These are phyloP conservation scores for Eurosta solidaginis DNA, from an alignment of 1,140 invertebrate species.

Conservation along the genomic window DNA sequence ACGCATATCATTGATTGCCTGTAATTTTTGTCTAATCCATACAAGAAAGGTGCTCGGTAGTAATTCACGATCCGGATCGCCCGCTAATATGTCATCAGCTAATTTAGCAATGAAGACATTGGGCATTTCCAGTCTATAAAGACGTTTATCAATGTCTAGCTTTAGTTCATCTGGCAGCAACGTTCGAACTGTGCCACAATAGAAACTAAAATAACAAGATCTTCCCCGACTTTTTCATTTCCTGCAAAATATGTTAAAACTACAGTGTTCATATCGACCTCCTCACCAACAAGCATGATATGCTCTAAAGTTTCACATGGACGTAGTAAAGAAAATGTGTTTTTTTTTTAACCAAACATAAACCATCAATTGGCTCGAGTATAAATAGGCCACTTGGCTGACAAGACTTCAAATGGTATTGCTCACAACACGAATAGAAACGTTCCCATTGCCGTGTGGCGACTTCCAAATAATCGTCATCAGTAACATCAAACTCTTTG, in stretches of 20 bases:
- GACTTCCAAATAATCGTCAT: constrained; percentile 78
- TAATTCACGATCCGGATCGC: constrained; percentile 54
- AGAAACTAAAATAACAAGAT: constrained; percentile 65
- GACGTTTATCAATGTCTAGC: constrained; percentile 66
- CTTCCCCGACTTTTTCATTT: constrained; percentile 55
- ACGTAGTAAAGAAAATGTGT: constrained; percentile 70
- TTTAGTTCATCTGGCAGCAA: constrained; percentile 64
- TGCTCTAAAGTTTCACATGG: constrained; percentile 78
- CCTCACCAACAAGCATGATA: constrained; percentile 70
- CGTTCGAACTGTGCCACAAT: constrained; percentile 65
- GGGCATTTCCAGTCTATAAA: constrained; percentile 65
- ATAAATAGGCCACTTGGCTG: constrained; percentile 72
- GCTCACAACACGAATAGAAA: constrained; percentile 89
- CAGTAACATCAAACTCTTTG: constrained; percentile 71
- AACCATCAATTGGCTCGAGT: constrained; percentile 63
- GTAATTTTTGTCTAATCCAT: constrained; percentile 41
- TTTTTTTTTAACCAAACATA: constrained; percentile 65
- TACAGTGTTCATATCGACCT: constrained; percentile 49
- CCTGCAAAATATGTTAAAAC: constrained; percentile 42
- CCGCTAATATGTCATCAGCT: constrained; percentile 57
- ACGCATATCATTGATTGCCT: constrained; percentile 51
- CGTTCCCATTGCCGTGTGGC: constrained; percentile 82
- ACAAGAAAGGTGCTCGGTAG: constrained; percentile 37
- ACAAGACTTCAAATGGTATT: constrained; percentile 80
- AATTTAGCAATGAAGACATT: constrained; percentile 64